phyloP scores from a whole-genome alignment of 37 sponge, comb jelly and placozoan species.

The Crambe crambe region DNA sequence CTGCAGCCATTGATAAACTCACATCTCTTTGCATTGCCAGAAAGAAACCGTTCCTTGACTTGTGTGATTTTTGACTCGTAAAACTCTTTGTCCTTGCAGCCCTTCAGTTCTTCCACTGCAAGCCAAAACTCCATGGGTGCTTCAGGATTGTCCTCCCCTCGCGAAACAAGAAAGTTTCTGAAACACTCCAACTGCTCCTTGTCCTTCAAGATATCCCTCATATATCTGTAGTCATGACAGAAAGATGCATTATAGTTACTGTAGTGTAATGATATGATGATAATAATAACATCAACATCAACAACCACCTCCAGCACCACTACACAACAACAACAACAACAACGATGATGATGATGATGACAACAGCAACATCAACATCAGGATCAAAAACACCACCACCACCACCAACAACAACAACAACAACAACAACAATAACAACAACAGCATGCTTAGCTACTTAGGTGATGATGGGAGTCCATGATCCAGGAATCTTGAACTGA shows the following conservation, averaged over 20 bases:
- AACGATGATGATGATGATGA: too few species aligned
- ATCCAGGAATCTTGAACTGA: background rate
- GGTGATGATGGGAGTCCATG: background rate
- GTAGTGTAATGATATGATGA: too few species aligned
- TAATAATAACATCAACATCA: too few species aligned
- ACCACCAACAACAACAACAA: too few species aligned
- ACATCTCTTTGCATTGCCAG: conserved; percentile 27
- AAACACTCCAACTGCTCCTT: conserved; percentile 36
- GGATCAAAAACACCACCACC: too few species aligned
- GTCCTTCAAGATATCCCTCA: conserved; percentile 50
- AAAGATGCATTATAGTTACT: background rate
- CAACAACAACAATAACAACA: too few species aligned
- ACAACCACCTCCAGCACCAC: too few species aligned
- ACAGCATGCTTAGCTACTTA: too few species aligned
- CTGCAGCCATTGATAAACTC: too few species aligned
- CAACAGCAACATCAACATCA: too few species aligned
- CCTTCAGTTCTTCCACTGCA: conserved; percentile 69
- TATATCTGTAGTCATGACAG: background rate
- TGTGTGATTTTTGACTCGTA: conserved; percentile 2
- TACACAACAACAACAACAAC: too few species aligned
- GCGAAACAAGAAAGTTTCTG: conserved; percentile 31
- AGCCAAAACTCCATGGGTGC: conserved; percentile 69
- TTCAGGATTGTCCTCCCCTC: conserved; percentile 28
- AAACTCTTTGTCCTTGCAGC: background rate
- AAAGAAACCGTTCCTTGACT: conserved; percentile 51